Base-by-base conservation (phyloP, 2,113 vertebrate genomes). In the Cryptotis parvus region DNA sequence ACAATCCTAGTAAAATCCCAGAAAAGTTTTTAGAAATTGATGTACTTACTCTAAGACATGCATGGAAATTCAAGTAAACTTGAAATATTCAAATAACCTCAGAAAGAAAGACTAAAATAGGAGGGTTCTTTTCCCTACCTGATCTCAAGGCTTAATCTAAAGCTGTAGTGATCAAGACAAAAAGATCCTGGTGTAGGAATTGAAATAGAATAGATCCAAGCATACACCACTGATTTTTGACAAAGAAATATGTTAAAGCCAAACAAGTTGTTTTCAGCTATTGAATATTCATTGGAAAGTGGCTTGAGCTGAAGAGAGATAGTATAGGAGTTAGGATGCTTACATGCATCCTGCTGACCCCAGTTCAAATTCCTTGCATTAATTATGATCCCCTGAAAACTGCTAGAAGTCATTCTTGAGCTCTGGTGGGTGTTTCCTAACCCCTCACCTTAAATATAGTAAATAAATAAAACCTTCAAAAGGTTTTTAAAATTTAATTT, bases 101-200 rank as follows among this genome's bases (percentile, higher is more conserved):
- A 66, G 87, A 74, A 89, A 85, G 24, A 27, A 95, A 92, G 69
- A 73, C 61, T 24, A 49, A 84, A 52, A 26, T 63, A 88, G 66
- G 33, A 85, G 49, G 24, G 66, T 74, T 76, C 79, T 63, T 1
- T 37, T 49, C n/a, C n/a, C 29, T 43, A 24, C 26, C 20, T 89
- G 37, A 80, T 89, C 70, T 86, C 80, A 93, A 94, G 63, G 58
- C 37, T 82, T 77, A 41, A 8, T 82, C 37, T 89, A 35, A 89
- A 87, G 27, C 52, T 58, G 9, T 52, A 29, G 0, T 41, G 52
- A 87, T 58, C 26, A 39, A 72, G 37, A 84, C 41, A 70, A n/a
- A 75, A 45, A 73, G 20, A 2, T n/a, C 14, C 0, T 84, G 33
- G 26, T 61, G 2, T 89, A 72, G 88, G 66, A 35, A 45, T 6